Percentiles rank a stretch among this genome's conserved stretches.
Evolutionary conservation across 2,113 vertebrate genomes (phyloP).

Genomic region (Pandion haliaetus): DNA sequence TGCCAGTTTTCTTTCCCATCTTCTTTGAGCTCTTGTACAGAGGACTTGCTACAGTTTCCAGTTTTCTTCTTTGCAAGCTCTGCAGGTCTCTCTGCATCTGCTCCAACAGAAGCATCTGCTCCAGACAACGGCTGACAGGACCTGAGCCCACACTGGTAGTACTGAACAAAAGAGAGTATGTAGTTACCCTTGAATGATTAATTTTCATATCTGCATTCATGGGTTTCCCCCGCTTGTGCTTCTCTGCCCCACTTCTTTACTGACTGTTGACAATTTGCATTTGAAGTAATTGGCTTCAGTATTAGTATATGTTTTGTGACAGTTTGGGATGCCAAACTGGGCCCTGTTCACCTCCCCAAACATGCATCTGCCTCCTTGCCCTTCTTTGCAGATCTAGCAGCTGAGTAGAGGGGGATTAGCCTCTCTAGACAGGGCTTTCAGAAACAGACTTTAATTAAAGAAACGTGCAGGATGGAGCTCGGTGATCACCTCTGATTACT

Average conservation of each 20-base stretch:
- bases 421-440: constrained; percentile 44
- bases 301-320: not conserved
- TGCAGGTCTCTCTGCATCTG: not conserved
- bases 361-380: not conserved
- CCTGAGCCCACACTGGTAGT: not conserved
- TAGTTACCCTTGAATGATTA: not conserved
- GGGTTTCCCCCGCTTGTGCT: not conserved
- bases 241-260: not conserved
- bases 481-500: constrained; percentile 62
- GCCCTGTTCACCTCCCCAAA: not conserved
- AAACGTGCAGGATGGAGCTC: constrained; percentile 44
- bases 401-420: constrained; percentile 36
- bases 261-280: not conserved
- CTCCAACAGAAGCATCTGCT: not conserved
- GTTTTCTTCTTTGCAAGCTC: not conserved
- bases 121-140: not conserved
- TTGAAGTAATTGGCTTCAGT: not conserved
- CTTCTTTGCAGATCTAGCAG: constrained; percentile 4
- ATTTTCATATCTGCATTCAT: not conserved
- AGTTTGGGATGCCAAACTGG: not conserved
- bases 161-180: not conserved
- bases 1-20: not conserved
- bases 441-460: constrained; percentile 62
- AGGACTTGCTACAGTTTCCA: not conserved
- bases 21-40: not conserved